Conservation (phyloP, 2,113 vertebrate species). For the Chloropsis hardwickii region DNA sequence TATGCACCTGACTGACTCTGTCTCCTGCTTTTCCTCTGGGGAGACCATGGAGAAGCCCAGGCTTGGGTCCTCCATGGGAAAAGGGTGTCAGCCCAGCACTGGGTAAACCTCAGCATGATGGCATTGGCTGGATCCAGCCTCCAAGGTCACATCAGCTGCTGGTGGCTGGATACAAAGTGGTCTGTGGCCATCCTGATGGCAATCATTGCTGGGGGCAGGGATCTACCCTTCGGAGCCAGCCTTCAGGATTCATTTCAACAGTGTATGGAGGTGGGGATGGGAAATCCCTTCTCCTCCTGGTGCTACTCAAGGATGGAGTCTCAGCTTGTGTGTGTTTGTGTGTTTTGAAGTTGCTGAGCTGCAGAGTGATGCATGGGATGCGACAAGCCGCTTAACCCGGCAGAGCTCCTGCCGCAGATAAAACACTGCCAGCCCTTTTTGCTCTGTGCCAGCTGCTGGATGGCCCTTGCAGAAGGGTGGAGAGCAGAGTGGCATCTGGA, state of each 20-base stretch:
- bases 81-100: not conserved
- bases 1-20: not conserved
- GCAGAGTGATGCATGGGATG: not conserved
- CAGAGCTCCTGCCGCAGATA: not conserved
- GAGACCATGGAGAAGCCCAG: not conserved
- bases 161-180: not conserved
- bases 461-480: not conserved
- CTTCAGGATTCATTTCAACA: rapidly evolving
- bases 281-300: not conserved
- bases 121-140: not conserved
- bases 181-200: rapidly evolving
- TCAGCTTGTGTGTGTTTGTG: not conserved
- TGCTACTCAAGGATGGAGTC: not conserved
- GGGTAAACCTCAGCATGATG: rapidly evolving
- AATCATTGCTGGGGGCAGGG: not conserved
- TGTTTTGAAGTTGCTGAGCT: rapidly evolving
- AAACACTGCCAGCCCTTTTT: not conserved
- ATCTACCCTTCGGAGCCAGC: not conserved
- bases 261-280: rapidly evolving
- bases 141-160: not conserved
- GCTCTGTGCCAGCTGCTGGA: not conserved
- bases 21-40: not conserved
- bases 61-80: not conserved
- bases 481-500: not conserved
- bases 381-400: not conserved